Conservation (phyloP, 2,888 invertebrate genomes). For the Gortyna flavago region DNA sequence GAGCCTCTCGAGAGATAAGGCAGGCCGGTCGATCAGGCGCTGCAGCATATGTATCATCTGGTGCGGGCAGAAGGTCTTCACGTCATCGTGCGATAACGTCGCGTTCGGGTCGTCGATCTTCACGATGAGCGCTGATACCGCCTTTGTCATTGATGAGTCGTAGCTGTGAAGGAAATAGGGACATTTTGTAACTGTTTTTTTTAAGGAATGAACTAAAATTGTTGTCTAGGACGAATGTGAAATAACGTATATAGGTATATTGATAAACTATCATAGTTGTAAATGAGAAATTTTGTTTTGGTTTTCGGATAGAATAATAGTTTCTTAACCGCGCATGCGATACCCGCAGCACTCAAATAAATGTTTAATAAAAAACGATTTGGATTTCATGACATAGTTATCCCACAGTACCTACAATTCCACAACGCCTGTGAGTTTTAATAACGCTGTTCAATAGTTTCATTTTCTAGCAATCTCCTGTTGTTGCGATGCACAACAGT, state of each 20-base stretch:
- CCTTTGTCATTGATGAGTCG: conserved; percentile 92
- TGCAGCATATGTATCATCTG: conserved; percentile 93
- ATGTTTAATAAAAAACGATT: background rate
- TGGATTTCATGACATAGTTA: background rate
- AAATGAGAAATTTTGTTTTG: background rate
- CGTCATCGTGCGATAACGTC: conserved; percentile 87
- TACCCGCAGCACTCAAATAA: background rate
- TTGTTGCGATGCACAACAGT: background rate
- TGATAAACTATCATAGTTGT: background rate
- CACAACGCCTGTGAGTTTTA: background rate
- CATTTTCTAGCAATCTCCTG: background rate
- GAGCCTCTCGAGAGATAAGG: conserved; percentile 89
- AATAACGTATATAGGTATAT: background rate
- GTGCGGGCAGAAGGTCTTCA: conserved; percentile 89
- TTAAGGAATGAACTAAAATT: background rate
- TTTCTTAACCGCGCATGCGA: background rate
- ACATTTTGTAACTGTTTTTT: background rate
- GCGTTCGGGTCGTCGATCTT: conserved; percentile 79
- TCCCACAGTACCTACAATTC: background rate
- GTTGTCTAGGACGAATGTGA: background rate
- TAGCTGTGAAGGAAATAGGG: conserved; percentile 85
- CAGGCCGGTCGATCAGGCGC: conserved; percentile 90
- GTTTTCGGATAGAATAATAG: background rate
- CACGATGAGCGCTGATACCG: conserved; percentile 89
- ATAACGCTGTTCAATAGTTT: background rate